A percentile compares a stretch with the other conserved stretches of the same genome.
Evolutionary conservation across 1,140 invertebrate genomes (phyloP).

Genomic region (Thaumetopoea pityocampa): DNA sequence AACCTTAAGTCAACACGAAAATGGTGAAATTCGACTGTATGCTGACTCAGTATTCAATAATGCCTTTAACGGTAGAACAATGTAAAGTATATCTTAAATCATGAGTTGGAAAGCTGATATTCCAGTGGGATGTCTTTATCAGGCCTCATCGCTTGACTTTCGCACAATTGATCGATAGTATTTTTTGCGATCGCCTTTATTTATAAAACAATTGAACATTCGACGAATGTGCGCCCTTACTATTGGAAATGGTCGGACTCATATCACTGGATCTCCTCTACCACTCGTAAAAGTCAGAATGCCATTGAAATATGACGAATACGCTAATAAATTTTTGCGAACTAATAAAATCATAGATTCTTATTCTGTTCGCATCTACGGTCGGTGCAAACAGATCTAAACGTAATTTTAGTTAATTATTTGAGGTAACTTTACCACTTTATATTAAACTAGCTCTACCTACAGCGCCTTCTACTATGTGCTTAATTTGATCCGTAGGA

Average conservation of each 20-base stretch:
- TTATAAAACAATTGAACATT: conserved; percentile 74
- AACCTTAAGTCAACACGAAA: conserved; percentile 21
- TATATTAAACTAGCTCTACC: too few relatives aligned
- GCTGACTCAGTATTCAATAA: conserved; percentile 15
- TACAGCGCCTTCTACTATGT: too few relatives aligned
- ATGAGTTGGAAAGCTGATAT: conserved; percentile 31
- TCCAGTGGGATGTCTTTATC: conserved; percentile 37
- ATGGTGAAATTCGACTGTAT: conserved; percentile 25
- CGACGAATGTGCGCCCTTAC: conserved; percentile 66
- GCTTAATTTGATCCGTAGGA: too few relatives aligned
- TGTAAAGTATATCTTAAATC: conserved; percentile 42
- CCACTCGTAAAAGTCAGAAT: too few relatives aligned
- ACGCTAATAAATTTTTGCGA: too few relatives aligned
- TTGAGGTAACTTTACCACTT: too few relatives aligned
- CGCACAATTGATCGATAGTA: conserved; percentile 75
- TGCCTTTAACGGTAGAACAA: conserved; percentile 32
- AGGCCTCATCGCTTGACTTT: conserved; percentile 59
- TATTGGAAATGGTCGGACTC: conserved; percentile 43
- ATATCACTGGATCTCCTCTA: too few relatives aligned
- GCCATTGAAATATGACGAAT: too few relatives aligned
- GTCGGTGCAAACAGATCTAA: too few relatives aligned
- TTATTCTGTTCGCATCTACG: too few relatives aligned
- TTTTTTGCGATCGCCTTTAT: conserved; percentile 69
- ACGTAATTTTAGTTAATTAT: too few relatives aligned
- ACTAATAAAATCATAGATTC: too few relatives aligned